Percentiles rank a stretch among this genome's conserved stretches.
These are phyloP conservation scores for Spea multiplicata DNA, from an alignment of 2,113 vertebrate species.

Conservation along the genomic window DNA sequence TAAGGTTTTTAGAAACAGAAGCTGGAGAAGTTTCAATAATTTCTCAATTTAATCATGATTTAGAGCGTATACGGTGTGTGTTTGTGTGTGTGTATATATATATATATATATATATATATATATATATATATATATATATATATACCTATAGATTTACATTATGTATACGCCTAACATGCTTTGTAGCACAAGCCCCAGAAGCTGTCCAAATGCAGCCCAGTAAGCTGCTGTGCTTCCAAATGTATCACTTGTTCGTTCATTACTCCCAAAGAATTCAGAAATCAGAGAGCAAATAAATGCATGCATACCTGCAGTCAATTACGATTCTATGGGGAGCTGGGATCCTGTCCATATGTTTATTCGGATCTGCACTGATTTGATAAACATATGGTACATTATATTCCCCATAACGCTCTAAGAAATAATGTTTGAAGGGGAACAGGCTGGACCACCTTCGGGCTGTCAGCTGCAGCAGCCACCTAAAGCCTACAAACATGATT, in stretches of 20 bases:
- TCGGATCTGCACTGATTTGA: constrained; percentile 12
- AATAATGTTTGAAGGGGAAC: background rate
- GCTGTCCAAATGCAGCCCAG: background rate
- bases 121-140: too few relatives aligned
- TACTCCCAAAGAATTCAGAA: constrained; percentile 25
- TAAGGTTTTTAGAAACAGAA: too few relatives aligned
- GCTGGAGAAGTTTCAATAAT: too few relatives aligned
- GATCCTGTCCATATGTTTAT: constrained; percentile 19
- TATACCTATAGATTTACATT: too few relatives aligned
- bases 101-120: too few relatives aligned
- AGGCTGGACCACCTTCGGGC: background rate
- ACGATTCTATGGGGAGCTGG: constrained; percentile 20
- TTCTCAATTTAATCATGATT: too few relatives aligned
- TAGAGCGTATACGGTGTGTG: too few relatives aligned
- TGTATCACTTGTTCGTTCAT: constrained; percentile 21
- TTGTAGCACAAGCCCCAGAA: background rate
- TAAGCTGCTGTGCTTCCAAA: constrained; percentile 27
- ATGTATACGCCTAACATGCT: background rate
- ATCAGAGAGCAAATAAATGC: constrained; percentile 17
- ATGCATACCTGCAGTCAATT: constrained; percentile 36
- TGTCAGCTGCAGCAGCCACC: background rate
- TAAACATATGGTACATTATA: constrained; percentile 33
- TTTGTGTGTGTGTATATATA: too few relatives aligned
- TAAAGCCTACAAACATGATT: too few relatives aligned
- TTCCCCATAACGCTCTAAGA: background rate